These are phyloP conservation scores for Dissostichus mawsoni DNA, from an alignment of 2,113 vertebrate genomes.

Conservation along the genomic window DNA sequence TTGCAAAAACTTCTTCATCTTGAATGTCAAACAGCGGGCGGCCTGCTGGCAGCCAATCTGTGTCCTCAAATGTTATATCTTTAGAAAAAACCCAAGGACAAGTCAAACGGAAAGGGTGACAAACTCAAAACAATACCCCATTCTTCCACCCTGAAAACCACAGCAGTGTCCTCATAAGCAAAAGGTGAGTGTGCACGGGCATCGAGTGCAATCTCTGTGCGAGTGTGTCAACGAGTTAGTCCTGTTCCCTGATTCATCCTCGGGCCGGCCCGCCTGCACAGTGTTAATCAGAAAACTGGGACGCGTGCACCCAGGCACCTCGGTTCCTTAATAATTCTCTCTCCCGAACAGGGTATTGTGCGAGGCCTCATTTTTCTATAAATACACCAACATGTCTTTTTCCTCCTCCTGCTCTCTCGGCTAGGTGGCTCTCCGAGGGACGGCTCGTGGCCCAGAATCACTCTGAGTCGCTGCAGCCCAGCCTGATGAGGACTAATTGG, in stretches of 20 bases:
- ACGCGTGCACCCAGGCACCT: constrained; percentile 82
- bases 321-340: constrained; percentile 86
- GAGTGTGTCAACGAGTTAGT: constrained; percentile 72
- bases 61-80: constrained; percentile 36
- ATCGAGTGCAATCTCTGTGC: constrained; percentile 61
- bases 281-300: constrained; percentile 87
- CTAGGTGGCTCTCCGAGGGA: constrained; percentile 84
- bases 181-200: constrained; percentile 72
- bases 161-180: constrained; percentile 59
- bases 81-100: not conserved
- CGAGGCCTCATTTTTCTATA: constrained; percentile 89
- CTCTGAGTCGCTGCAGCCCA: constrained; percentile 70
- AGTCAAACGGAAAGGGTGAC: constrained; percentile 45
- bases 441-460: constrained; percentile 86
- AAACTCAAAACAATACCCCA: constrained; percentile 59
- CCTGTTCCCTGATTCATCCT: constrained; percentile 78
- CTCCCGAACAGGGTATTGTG: constrained; percentile 86
- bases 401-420: constrained; percentile 77
- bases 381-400: constrained; percentile 82
- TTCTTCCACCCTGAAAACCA: constrained; percentile 54
- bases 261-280: constrained; percentile 76
- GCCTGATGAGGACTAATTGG: constrained; percentile 81
- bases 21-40: constrained; percentile 58
- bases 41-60: constrained; percentile 54
- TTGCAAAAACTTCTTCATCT: constrained; percentile 78